These are phyloP conservation scores for Bos javanicus DNA, from an alignment of 2,113 vertebrate species.

Conservation along the genomic window DNA sequence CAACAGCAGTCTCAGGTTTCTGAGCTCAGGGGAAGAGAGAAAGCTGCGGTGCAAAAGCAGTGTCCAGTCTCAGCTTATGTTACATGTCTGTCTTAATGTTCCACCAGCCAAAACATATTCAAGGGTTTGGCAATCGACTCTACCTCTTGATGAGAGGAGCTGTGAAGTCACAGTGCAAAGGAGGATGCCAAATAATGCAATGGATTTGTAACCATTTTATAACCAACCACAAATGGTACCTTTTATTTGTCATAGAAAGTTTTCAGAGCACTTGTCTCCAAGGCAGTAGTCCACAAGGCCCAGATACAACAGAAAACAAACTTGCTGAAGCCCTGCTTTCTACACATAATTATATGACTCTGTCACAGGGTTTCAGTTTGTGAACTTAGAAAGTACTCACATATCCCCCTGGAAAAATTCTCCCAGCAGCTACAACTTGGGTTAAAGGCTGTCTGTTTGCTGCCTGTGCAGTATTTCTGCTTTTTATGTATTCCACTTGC, in stretches of 20 bases:
- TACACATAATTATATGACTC: neutral
- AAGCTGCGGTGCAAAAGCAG: rapidly evolving
- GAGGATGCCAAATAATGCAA: neutral
- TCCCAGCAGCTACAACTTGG: neutral
- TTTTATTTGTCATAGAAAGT: neutral
- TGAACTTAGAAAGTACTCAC: neutral
- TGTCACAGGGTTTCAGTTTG: neutral
- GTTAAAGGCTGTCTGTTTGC: neutral
- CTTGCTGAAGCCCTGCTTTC: neutral
- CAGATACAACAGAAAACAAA: neutral
- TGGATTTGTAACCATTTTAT: neutral
- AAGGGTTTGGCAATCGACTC: neutral
- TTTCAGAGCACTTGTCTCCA: neutral
- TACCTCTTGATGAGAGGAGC: neutral
- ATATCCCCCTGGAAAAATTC: neutral
- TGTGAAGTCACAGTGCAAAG: neutral
- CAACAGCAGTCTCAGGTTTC: neutral
- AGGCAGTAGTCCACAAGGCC: neutral
- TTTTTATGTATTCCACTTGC: neutral
- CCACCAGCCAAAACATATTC: neutral
- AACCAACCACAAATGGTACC: neutral
- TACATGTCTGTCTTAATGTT: neutral
- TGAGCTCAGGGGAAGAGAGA: neutral
- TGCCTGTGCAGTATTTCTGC: neutral
- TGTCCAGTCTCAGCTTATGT: neutral